Evolutionary conservation across 2,888 invertebrate genomes (phyloP), one percentile per base, ranked within the genome.

Genomic region (Unio delphinus): DNA sequence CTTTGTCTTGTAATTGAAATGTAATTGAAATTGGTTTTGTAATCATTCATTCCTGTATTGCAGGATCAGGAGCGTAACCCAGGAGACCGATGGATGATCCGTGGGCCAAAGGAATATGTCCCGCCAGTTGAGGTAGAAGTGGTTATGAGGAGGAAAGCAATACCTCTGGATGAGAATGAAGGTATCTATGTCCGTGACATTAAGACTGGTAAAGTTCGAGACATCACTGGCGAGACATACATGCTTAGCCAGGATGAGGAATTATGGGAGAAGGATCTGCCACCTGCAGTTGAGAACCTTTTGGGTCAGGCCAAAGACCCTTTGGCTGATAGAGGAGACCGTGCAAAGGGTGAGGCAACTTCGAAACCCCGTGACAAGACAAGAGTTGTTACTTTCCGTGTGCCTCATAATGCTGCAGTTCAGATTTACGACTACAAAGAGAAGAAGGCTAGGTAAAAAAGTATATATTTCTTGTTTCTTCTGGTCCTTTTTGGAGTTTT

Each of bases 111-210:
- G 30, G 91, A 92, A 76, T 91, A 91, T 81, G 91, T 92, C 17
- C 91, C 91, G 20, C 89, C 91, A 15, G 90, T 91, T 23, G 90
- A 91, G 82, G 91, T 91, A 8, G 91, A 91, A 75, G 91, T 92
- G 18, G 85, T 91, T 23, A 84, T 87, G 70, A 87, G 89, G 77
- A 80, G 91, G 64, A 82, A 85, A 55, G 90, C 91, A 28, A 91
- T 92, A 55, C 91, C 91, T 60, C 83, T 92, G 60, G 91, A 92
- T 81, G 91, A 91, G 72, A 91, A 91, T 79, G 91, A 92, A 83
- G 91, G 91, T 63, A 91, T 91, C 75, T 91, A 91, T 80, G 90
- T 92, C 58, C 75, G 91, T 28, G 90, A 91, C 79, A 87, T 90
- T 67, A 91, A 90, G 79, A 84, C 83, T 72, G 90, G 90, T 77